Percentiles rank a stretch among this genome's conserved stretches.
Evolutionary conservation across 1,140 invertebrate genomes (phyloP).

Genomic region (Aplysia californica): DNA sequence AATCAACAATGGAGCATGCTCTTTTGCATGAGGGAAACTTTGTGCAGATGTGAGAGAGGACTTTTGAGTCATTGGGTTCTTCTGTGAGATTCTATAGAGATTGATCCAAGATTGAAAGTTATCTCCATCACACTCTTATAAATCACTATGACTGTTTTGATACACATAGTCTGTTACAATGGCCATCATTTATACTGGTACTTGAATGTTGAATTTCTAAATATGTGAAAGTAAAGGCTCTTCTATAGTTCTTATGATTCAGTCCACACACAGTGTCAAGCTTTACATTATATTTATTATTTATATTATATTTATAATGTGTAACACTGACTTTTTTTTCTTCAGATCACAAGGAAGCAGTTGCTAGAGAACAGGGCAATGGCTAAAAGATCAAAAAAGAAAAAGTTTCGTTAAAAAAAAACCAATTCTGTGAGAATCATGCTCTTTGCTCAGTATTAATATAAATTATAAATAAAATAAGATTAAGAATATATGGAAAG

Average conservation of each 20-base stretch:
- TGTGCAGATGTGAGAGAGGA: too few species aligned
- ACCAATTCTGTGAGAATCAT: not conserved
- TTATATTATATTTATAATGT: too few species aligned
- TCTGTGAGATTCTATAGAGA: too few species aligned
- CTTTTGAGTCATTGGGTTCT: too few species aligned
- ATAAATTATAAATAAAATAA: not conserved
- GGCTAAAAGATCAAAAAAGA: not conserved
- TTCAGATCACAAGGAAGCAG: not conserved
- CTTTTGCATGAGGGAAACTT: too few species aligned
- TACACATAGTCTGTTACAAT: not conserved
- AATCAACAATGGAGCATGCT: too few species aligned
- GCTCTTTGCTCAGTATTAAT: not conserved
- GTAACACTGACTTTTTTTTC: not conserved
- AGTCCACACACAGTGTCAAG: not conserved
- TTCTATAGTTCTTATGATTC: not conserved
- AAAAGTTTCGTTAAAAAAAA: not conserved
- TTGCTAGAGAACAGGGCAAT: not conserved
- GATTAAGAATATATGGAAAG: not conserved
- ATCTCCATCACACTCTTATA: too few species aligned
- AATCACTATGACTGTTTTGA: not conserved
- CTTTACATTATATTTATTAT: too few species aligned
- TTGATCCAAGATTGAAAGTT: too few species aligned
- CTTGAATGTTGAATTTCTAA: not conserved
- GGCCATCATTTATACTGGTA: not conserved
- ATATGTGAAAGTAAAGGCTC: not conserved